phyloP scores from a whole-genome alignment of 2,797 vertebrate genomes.

The Pangasius krempfi region DNA sequence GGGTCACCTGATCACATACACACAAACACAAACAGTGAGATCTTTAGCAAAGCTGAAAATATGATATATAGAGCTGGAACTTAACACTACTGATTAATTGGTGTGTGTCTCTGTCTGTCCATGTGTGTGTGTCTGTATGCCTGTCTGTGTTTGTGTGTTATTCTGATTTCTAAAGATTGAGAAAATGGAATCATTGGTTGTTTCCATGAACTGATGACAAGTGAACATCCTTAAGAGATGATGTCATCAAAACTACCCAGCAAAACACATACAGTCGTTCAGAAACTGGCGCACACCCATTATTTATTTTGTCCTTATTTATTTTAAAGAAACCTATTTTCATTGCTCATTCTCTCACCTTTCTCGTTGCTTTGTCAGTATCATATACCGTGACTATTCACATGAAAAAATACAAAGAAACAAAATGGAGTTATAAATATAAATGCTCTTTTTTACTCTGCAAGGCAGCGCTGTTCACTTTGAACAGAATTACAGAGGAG shows the following conservation, averaged over 20 bases:
- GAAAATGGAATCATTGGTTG: neutral
- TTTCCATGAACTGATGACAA: neutral
- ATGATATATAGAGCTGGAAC: neutral
- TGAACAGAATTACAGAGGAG: no score
- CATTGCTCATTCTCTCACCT: neutral
- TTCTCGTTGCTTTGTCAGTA: neutral
- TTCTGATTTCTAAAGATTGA: neutral
- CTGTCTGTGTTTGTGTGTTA: neutral
- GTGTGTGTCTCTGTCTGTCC: neutral
- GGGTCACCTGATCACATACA: constrained; percentile 82
- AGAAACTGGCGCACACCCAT: neutral
- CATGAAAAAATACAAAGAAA: no score
- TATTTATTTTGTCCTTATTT: neutral
- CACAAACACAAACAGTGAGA: neutral
- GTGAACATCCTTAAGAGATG: neutral
- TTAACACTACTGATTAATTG: neutral
- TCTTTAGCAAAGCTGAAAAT: neutral
- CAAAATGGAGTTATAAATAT: no score
- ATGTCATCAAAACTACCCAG: neutral
- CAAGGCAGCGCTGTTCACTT: no score
- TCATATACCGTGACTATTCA: no score
- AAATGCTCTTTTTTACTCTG: no score
- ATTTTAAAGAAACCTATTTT: neutral
- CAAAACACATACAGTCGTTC: neutral
- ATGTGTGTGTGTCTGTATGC: neutral